Conservation (phyloP, 2,113 vertebrate genomes). For the pig (Sus scrofa) region T2T-Sscrofa CM000819.6:101145501-101146000, state of each 20-base stretch:
- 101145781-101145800: slow-evolving; percentile 16
- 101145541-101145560: neutral
- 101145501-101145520: neutral
- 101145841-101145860: neutral
- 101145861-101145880: neutral
- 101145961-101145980: neutral
- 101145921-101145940: neutral
- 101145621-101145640: neutral
- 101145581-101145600: neutral
- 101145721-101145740: neutral
- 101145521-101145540: neutral
- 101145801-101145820: neutral
- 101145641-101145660: neutral
- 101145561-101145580: neutral
- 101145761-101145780: neutral
- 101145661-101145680: neutral
- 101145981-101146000: neutral
- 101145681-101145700: neutral
- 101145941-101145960: neutral
- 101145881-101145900: neutral
- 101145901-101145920: neutral
- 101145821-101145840: neutral
- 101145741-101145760: neutral
- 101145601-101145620: neutral
- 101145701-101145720: slow-evolving; percentile 1